Evolutionary conservation across 2,888 invertebrate genomes (phyloP).

Genomic region (Luffia ferchaultella): DNA sequence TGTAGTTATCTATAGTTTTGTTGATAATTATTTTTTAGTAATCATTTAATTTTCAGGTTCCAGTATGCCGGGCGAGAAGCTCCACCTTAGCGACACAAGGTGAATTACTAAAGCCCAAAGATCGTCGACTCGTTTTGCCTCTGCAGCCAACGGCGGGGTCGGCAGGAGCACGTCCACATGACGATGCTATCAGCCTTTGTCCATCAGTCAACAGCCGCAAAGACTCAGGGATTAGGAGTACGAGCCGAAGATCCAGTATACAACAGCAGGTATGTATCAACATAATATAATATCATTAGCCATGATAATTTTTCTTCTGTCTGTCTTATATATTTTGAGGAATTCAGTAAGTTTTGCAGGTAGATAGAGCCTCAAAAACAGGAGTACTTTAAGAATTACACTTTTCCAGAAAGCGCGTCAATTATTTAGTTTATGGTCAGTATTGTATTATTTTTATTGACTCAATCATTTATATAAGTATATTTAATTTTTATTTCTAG

Average conservation of each 20-base stretch:
- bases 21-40: background rate
- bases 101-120: slow-evolving; percentile 33
- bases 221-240: slow-evolving; percentile 88
- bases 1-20: background rate
- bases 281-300: background rate
- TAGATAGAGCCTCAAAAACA: too few species aligned
- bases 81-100: slow-evolving; percentile 53
- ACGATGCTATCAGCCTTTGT: slow-evolving; percentile 76
- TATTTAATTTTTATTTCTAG: too few species aligned
- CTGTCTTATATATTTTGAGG: too few species aligned
- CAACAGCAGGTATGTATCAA: slow-evolving; percentile 74
- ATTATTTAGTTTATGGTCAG: too few species aligned
- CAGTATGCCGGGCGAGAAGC: slow-evolving; percentile 53
- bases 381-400: too few species aligned
- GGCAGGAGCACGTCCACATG: slow-evolving; percentile 32
- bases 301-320: too few species aligned
- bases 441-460: too few species aligned
- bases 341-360: too few species aligned
- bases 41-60: slow-evolving; percentile 28
- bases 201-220: slow-evolving; percentile 84
- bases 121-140: slow-evolving; percentile 45
- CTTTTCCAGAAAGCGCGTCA: too few species aligned
- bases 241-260: slow-evolving; percentile 85
- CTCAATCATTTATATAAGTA: too few species aligned
- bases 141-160: slow-evolving; percentile 33